Evolutionary conservation across 2,797 vertebrate genomes (phyloP), one percentile per base, ranked within the genome.

Genomic region (Hypotaenidia okinawae): DNA sequence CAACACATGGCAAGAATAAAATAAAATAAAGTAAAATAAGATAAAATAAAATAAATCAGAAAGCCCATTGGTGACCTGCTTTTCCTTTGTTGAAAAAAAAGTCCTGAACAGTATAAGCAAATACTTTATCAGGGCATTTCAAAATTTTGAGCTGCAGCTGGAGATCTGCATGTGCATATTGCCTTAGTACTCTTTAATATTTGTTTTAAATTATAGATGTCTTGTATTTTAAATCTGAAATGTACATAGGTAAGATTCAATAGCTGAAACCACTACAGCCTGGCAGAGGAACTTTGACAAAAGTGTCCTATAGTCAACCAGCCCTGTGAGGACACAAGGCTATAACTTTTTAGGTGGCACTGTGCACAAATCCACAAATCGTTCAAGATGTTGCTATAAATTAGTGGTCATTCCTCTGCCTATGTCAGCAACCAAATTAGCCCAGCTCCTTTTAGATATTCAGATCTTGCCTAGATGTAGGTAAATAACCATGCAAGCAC

Each of bases 331-430:
- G 35, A 59, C 30, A 54, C 23, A 18, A n/a, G 39, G 12, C 4
- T 84, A 3, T 67, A 81, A 59, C 17, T 73, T 66, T 13, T 55
- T 63, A 76, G 16, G 2, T 57, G 62, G 28, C 62, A 74, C 51
- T n/a, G 10, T 33, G 7, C 5, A 3, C 27, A 90, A 84, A 90
- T 74, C 35, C 68, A 82, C 2, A 1, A 57, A 61, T 62, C 2
- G 1, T 73, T 67, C 6, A 21, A 0, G 0, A 33, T 52, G 7
- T 43, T 78, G n/a, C 11, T 33, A 67, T 41, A 62, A 89, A 69
- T 63, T 52, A 47, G 14, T 16, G 72, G 30, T 30, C 5, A 30
- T 90, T 84, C 88, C 70, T 72, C 18, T 45, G 37, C 19, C 85
- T 69, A 13, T 79, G 51, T 39, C 52, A 70, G 30, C n/a, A 76